Percentiles rank a stretch among this genome's conserved stretches.
Conservation (phyloP, 2,797 vertebrate species). For the Anniella stebbinsi region DNA sequence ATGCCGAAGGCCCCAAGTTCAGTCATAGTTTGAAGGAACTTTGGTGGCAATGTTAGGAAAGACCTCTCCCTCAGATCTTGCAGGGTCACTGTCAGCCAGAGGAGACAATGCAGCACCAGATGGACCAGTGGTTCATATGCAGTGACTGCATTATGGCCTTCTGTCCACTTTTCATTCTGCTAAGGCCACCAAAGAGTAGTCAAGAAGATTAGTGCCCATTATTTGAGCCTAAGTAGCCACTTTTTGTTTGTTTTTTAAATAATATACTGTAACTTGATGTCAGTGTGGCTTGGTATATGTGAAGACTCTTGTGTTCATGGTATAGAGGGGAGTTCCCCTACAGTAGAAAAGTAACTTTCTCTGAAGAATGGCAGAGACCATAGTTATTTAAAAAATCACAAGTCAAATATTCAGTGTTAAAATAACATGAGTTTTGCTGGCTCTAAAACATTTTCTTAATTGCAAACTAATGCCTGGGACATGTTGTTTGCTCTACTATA, state of each 20-base stretch:
- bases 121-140: not conserved
- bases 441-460: conserved; percentile 26
- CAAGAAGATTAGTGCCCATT: not conserved
- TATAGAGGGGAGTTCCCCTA: conserved; percentile 56
- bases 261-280: conserved; percentile 19
- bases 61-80: not conserved
- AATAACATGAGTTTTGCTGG: conserved; percentile 57
- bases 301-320: conserved; percentile 70
- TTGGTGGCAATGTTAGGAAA: not conserved
- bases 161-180: not conserved
- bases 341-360: conserved; percentile 64
- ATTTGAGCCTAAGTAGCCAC: not conserved
- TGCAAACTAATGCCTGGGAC: conserved; percentile 24
- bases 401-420: conserved; percentile 66
- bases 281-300: conserved; percentile 63
- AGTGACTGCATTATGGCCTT: not conserved
- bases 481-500: conserved; percentile 17
- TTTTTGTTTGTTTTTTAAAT: conserved; percentile 35
- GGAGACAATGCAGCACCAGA: not conserved
- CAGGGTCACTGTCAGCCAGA: not conserved
- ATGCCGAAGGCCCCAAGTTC: not conserved
- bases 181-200: not conserved
- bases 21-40: not conserved
- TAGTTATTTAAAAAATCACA: conserved; percentile 46
- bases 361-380: conserved; percentile 50